Evolutionary conservation across 2,797 vertebrate species (phyloP).

Genomic region (Petrocephalus schoutedeni): DNA sequence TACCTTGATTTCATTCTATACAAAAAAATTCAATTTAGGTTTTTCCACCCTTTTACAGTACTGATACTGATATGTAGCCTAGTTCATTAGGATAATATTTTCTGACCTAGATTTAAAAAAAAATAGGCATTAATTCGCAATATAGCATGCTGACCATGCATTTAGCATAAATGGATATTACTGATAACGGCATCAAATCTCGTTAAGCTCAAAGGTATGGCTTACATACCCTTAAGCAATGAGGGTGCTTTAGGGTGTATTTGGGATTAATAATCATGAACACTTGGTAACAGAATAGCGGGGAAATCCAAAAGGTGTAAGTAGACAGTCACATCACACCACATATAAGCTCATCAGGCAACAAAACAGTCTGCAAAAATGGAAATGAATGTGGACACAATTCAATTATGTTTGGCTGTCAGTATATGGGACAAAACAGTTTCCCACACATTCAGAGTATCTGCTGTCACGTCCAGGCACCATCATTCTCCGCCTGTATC

Average conservation of each 20-base stretch:
- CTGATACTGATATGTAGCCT: neutral
- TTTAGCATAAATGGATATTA: neutral
- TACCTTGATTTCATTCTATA: neutral
- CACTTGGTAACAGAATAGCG: neutral
- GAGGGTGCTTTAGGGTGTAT: conserved; percentile 26
- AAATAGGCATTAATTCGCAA: neutral
- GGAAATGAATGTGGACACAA: neutral
- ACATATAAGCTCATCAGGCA: neutral
- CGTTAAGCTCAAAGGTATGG: conserved; percentile 8
- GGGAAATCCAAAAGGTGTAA: neutral
- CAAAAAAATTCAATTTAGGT: neutral
- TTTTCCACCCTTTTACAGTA: neutral
- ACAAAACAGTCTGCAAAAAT: neutral
- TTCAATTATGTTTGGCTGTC: neutral
- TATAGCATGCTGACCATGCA: neutral
- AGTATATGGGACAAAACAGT: neutral
- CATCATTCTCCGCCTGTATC: neutral
- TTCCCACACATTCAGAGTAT: neutral
- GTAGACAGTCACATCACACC: neutral
- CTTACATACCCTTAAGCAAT: conserved; percentile 21
- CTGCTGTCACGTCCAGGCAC: neutral
- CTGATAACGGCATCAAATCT: neutral
- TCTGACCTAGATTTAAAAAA: neutral
- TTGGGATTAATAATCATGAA: neutral
- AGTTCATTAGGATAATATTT: neutral